Evolutionary conservation across 2,888 invertebrate genomes (phyloP).

Genomic region (Agriopis aurantiaria): DNA sequence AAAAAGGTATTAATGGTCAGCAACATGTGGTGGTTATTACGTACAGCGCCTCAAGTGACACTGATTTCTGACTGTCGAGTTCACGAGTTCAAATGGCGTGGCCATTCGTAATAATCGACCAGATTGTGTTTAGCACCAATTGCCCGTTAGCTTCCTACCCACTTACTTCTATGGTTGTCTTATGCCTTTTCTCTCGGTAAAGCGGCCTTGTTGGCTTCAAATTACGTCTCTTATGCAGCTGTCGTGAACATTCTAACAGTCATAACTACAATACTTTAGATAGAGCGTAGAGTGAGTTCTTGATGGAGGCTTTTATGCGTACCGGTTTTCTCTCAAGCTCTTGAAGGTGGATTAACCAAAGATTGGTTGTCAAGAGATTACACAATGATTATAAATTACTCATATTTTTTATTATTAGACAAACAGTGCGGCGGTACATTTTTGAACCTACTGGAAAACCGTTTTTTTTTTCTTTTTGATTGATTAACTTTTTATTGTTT

Average conservation of each 20-base stretch:
- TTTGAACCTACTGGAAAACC: too few relatives aligned
- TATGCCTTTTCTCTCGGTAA: neutral
- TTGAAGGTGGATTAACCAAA: neutral
- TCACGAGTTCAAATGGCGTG: constrained; percentile 44
- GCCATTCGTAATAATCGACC: constrained; percentile 54
- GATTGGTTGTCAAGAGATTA: too few relatives aligned
- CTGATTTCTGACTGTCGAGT: constrained; percentile 40
- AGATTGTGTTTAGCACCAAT: constrained; percentile 40
- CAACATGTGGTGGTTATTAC: constrained; percentile 2
- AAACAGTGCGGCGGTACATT: too few relatives aligned
- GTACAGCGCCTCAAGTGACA: constrained; percentile 41
- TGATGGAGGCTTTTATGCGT: too few relatives aligned
- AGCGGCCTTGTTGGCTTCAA: neutral
- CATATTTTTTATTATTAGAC: too few relatives aligned
- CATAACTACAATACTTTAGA: too few relatives aligned
- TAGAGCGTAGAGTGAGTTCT: neutral
- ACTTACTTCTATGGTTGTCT: constrained; percentile 1
- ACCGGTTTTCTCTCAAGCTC: neutral
- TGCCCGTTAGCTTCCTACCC: neutral
- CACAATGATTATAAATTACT: too few relatives aligned
- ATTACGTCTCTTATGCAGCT: neutral
- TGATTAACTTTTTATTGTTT: too few relatives aligned
- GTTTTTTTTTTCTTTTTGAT: too few relatives aligned
- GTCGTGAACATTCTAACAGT: neutral
- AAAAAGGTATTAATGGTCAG: too few relatives aligned